These are phyloP conservation scores for Penaeus indicus DNA, from an alignment of 1,140 invertebrate species.

Conservation along the genomic window DNA sequence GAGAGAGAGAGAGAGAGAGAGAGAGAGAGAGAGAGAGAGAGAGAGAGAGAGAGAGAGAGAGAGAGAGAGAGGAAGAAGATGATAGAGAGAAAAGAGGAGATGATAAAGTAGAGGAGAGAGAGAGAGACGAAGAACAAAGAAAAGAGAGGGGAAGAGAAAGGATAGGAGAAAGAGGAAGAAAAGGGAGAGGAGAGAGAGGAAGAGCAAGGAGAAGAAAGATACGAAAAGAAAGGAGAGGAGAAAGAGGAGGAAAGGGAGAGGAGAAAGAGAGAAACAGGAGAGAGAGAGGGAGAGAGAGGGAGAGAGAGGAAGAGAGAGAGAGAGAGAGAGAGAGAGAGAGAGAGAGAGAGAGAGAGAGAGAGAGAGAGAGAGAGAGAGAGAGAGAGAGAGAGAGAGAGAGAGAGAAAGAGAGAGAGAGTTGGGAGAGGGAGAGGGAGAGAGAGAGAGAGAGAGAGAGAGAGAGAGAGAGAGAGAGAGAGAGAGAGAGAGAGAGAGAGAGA, in stretches of 20 bases:
- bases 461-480: no score
- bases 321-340: no score
- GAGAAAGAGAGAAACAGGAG: constrained; percentile 17
- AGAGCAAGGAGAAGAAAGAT: neutral
- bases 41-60: constrained; percentile 16
- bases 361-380: no score
- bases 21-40: constrained; percentile 30
- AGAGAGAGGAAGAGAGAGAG: neutral
- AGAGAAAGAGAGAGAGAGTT: no score
- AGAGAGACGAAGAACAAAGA: neutral
- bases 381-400: no score
- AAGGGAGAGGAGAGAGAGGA: neutral
- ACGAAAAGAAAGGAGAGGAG: constrained; percentile 2
- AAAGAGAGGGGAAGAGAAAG: neutral
- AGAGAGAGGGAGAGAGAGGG: neutral
- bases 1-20: constrained; percentile 10
- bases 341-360: no score
- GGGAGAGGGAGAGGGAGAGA: no score
- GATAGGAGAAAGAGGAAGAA: neutral
- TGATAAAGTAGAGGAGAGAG: neutral
- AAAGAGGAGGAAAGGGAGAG: neutral
- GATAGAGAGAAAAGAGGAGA: neutral
- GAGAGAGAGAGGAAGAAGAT: neutral
- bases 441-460: no score
- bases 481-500: neutral